Percentiles rank a stretch among this genome's conserved stretches.
Evolutionary conservation across 2,113 vertebrate genomes (phyloP).

Genomic region (human): GRCh38 chr2:116081001-116081500

Average conservation of each 20-base stretch:
- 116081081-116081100: neutral
- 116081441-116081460: neutral
- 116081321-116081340: neutral
- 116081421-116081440: neutral
- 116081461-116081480: neutral
- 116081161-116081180: neutral
- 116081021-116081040: neutral
- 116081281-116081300: neutral
- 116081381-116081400: neutral
- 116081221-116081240: neutral
- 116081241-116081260: neutral
- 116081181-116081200: neutral
- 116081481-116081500: neutral
- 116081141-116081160: neutral
- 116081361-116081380: neutral
- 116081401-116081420: neutral
- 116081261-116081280: neutral
- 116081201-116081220: neutral
- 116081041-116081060: fast-evolving
- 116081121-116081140: neutral
- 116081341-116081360: neutral
- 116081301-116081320: neutral
- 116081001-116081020: neutral
- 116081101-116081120: neutral
- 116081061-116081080: neutral